Evolutionary conservation across 2,113 vertebrate species (phyloP).

Genomic region (Varanus komodoensis): DNA sequence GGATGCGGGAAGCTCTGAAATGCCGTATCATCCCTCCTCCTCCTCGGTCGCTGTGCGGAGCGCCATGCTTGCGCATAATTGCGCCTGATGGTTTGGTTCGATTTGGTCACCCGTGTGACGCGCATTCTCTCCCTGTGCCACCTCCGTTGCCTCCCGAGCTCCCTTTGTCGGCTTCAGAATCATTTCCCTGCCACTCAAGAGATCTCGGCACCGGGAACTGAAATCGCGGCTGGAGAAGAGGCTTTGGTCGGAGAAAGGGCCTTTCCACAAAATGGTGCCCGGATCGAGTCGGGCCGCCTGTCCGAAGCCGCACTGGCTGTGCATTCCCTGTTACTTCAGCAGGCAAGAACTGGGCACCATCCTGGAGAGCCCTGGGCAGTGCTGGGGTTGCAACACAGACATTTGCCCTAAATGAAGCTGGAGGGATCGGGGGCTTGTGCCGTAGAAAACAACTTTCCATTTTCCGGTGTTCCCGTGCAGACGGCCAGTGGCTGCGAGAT

Average conservation of each 20-base stretch:
- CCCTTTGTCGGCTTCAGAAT: background rate
- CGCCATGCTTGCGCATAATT: background rate
- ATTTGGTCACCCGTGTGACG: background rate
- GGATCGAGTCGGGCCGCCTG: background rate
- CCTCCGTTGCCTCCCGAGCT: background rate
- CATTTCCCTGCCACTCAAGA: background rate
- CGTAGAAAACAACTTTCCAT: too few species aligned
- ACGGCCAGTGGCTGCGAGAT: too few species aligned
- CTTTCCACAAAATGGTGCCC: background rate
- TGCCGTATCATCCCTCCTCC: background rate
- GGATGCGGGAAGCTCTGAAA: background rate
- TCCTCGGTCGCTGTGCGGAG: background rate
- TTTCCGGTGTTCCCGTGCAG: too few species aligned
- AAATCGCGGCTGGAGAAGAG: background rate
- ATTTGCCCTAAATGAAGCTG: too few species aligned
- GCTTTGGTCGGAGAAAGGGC: constrained; percentile 15
- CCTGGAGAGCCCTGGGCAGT: too few species aligned
- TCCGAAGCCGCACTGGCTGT: background rate
- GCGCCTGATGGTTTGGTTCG: background rate
- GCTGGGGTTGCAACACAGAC: too few species aligned
- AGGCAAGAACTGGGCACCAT: too few species aligned
- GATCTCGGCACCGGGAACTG: background rate
- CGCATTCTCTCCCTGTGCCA: background rate
- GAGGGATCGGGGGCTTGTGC: too few species aligned
- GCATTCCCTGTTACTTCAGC: too few species aligned